Evolutionary conservation across 92 coral and sea anemone species (phyloP).

Genomic region (Phenganax subtilis): DNA sequence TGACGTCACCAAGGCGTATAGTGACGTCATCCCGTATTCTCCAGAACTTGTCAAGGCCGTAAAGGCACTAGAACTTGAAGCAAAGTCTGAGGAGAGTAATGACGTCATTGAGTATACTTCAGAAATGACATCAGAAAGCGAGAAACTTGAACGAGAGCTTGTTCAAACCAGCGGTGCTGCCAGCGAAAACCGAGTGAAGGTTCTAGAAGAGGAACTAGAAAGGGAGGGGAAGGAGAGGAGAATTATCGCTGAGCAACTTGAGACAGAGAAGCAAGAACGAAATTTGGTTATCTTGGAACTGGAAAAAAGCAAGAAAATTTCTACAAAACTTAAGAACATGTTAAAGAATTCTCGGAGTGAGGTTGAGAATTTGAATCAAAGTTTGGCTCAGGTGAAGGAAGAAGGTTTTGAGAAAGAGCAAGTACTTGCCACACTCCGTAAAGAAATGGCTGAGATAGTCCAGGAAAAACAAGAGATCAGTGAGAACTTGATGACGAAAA

Average conservation of each 20-base stretch:
- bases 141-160: conserved; percentile 57
- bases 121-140: conserved; percentile 51
- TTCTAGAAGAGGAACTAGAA: not conserved
- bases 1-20: conserved; percentile 14
- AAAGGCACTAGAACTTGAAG: not conserved
- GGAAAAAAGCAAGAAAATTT: conserved; percentile 53
- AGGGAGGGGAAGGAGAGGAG: conserved; percentile 11
- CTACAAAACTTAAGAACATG: conserved; percentile 56
- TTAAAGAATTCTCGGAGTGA: conserved; percentile 66
- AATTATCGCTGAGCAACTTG: not conserved
- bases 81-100: conserved; percentile 4
- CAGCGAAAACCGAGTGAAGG: not conserved
- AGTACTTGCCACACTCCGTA: conserved; percentile 58
- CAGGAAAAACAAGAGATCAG: conserved; percentile 68
- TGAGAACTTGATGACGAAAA: conserved; percentile 48
- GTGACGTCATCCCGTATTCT: not conserved
- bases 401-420: conserved; percentile 73
- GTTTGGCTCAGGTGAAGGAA: conserved; percentile 62
- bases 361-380: conserved; percentile 53
- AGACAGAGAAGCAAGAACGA: not conserved
- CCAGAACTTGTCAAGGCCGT: not conserved
- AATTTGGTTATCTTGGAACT: conserved; percentile 18
- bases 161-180: conserved; percentile 24
- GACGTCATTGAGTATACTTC: conserved; percentile 1
- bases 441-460: conserved; percentile 66